Percentiles rank a stretch among this genome's conserved stretches.
These are phyloP conservation scores for Rousettus leschenaultii DNA, from an alignment of 2,113 vertebrate genomes.

Conservation along the genomic window DNA sequence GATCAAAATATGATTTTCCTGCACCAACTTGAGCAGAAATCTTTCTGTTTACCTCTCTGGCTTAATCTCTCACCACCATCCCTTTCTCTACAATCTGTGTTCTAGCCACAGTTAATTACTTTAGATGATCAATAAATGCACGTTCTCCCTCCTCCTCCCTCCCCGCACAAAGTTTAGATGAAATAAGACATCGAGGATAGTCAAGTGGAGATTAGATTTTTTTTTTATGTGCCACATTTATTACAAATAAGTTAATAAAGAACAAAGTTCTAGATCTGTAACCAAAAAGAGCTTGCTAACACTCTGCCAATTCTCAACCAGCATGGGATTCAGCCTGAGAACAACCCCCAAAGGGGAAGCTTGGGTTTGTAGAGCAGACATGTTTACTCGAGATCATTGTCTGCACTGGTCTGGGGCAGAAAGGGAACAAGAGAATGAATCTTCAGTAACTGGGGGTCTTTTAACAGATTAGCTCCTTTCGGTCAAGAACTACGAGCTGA, in stretches of 20 bases:
- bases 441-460: neutral
- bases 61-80: neutral
- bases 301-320: neutral
- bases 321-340: neutral
- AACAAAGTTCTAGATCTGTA: neutral
- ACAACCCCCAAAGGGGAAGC: neutral
- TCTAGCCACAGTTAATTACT: neutral
- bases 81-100: neutral
- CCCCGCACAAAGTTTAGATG: neutral
- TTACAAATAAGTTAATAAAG: slow-evolving; percentile 3
- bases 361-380: neutral
- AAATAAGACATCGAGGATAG: neutral
- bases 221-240: neutral
- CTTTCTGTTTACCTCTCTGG: neutral
- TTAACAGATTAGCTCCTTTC: neutral
- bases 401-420: neutral
- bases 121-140: neutral
- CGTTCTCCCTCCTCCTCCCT: neutral
- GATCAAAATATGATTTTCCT: neutral
- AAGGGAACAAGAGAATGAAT: neutral
- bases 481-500: neutral
- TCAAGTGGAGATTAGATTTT: neutral
- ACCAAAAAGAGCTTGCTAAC: neutral
- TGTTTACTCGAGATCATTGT: neutral
- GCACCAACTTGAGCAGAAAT: neutral